Evolutionary conservation across 2,888 invertebrate genomes (phyloP).

Genomic region (Drosophila mulleri): DNA sequence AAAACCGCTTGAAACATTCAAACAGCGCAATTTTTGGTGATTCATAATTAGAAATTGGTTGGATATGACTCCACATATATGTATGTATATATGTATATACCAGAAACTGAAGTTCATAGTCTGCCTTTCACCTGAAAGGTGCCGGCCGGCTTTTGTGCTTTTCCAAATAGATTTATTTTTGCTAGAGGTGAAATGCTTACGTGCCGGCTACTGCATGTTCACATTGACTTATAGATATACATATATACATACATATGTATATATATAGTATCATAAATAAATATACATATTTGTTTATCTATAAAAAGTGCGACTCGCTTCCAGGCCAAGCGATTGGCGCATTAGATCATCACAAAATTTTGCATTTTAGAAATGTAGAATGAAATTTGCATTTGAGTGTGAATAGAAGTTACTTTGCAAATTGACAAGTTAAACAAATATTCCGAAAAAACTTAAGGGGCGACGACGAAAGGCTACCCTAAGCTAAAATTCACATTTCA

Average conservation of each 20-base stretch:
- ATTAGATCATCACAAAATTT: conserved; percentile 70
- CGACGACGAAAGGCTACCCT: conserved; percentile 17
- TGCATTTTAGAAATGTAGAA: conserved; percentile 6
- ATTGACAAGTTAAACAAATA: conserved; percentile 39
- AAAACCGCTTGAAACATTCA: background rate
- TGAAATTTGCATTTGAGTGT: conserved; percentile 69
- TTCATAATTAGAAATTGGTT: conserved; percentile 30
- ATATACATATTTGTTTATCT: background rate
- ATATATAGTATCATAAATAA: background rate
- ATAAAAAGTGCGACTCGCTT: conserved; percentile 43
- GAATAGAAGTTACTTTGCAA: conserved; percentile 37
- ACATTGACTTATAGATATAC: background rate
- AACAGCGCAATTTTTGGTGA: conserved; percentile 13
- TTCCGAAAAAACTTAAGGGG: background rate
- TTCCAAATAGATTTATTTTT: conserved; percentile 22
- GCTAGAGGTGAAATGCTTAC: conserved; percentile 43
- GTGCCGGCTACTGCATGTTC: conserved; percentile 43
- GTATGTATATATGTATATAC: too few relatives aligned
- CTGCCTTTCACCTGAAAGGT: conserved; percentile 31
- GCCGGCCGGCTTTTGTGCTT: conserved; percentile 40
- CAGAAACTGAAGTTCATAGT: conserved; percentile 16
- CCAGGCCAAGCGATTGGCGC: conserved; percentile 40
- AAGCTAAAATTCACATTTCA: too few relatives aligned
- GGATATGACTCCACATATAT: conserved; percentile 19
- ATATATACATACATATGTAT: background rate